Base-by-base conservation (phyloP, 2,888 invertebrate genomes). In the Limnephilus lunatus region DNA sequence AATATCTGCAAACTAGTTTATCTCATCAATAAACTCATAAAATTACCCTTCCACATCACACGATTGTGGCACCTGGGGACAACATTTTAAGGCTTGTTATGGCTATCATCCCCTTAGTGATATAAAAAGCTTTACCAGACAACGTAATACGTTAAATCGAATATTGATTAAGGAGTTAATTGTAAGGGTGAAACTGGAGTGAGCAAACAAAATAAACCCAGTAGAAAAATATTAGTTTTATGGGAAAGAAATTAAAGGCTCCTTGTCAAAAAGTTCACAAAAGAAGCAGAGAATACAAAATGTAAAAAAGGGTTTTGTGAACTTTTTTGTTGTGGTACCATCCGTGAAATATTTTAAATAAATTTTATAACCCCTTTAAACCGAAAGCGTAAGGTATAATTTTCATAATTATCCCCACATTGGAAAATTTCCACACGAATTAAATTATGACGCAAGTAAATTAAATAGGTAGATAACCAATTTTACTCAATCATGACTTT, bases 151-250 rank as follows among this genome's bases (percentile, higher is more conserved):
- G 44, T 48, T 86, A 86, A 86, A 86, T 86, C 48, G 86, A 86
- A 86, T 86, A 86, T 86, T 86, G 86, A 86, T 86, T 48, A 7
- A 35, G 44, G 48, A n/a, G 86, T n/a, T 86, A 86, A 86, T 86
- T 48, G 30, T 44, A 30, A 14, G 86, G 44, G 44, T 86, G 86
- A 30, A 48, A 86, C 86, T 48, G 86, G 14, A 44, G 86, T 32
- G 86, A 30, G 48, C 44, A 86, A 86, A 86, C 44, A 86, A 86
- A 48, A 5, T 14, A 14, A 44, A 48, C 86, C 30, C 44, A n/a
- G 3, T 48, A 12, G 12, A 25, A 15, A 39, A 12, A 14, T 1
- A 39, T 14, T 86, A 1, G 30, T 39, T 86, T 12, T 15, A 31
- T n/a, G 0, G n/a, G 14, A 86, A 2, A 68, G 2, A 68, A 86